Evolutionary conservation across 2,888 invertebrate species (phyloP), one percentile per base, ranked within the genome.

Genomic region (Lasioglossum figueresi): DNA sequence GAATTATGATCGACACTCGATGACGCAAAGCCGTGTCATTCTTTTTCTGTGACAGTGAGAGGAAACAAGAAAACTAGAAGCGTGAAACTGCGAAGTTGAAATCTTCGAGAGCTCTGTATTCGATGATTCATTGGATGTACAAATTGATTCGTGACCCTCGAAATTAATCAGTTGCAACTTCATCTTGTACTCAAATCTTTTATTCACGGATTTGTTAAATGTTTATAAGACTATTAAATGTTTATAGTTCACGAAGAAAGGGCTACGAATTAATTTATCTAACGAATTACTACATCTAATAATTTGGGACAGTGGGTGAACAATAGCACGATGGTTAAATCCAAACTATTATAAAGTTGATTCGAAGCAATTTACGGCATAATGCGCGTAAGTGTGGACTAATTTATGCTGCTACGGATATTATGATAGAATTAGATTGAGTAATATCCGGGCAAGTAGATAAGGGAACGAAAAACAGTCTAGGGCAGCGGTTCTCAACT

Each of bases 341-440:
- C 48, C 19, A 6, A 23, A 23, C 48, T 48, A 48, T 48, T 23
- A 48, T 59, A 27, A 59, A 59, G 27, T 59, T 59, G 4, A 59
- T 59, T 59, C 59, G 59, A 59, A 27, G 12, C 27, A 59, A n/a
- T 59, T n/a, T 3, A 59, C 27, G 12, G 27, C 27, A 27, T 27
- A 59, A 56, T 56, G 27, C 27, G 27, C 12, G 59, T 59, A 27
- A 59, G 27, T 59, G 12, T 59, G 27, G n/a, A 12, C 59, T 59
- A 59, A 59, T 59, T 59, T 59, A 59, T 27, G n/a, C 27, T 59
- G 59, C 12, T 27, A 59, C 59, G 27, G 59, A 59, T 27, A 59
- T 27, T 59, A 59, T 27, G 59, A 59, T 59, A 59, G 59, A 59
- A 59, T 59, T 59, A 27, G 59, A 59, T 59, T 59, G 59, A 27